A percentile compares a stretch with the other conserved stretches of the same genome.
phyloP scores from a whole-genome alignment of 2,113 vertebrate species.

The Anoura caudifer region DNA sequence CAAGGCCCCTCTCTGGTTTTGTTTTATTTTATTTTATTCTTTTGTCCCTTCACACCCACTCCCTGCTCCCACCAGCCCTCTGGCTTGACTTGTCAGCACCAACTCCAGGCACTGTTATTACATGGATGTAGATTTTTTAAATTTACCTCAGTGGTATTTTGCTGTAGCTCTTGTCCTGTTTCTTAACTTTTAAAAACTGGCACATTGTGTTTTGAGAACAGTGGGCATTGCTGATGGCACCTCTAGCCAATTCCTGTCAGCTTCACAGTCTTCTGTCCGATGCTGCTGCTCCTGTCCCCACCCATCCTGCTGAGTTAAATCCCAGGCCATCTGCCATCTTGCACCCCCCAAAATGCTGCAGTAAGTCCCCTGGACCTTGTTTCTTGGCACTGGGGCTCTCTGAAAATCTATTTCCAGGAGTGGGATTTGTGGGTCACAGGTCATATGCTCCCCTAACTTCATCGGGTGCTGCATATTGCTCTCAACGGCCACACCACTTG shows the following conservation, averaged over 20 bases:
- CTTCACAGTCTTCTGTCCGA: background rate
- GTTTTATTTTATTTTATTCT: background rate
- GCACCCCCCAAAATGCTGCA: background rate
- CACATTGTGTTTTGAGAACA: background rate
- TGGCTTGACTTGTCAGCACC: rapidly evolving
- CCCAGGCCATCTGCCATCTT: background rate
- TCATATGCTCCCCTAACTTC: background rate
- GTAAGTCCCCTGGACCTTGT: background rate
- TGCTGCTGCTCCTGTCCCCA: background rate
- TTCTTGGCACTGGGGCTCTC: background rate
- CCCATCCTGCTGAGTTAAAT: background rate
- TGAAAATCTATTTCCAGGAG: background rate
- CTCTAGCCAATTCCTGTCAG: background rate
- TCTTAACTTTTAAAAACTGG: background rate
- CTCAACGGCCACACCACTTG: background rate
- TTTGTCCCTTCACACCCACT: background rate
- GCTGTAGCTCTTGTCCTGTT: background rate
- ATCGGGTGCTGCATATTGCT: background rate
- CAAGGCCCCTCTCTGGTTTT: background rate
- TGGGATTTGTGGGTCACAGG: no score
- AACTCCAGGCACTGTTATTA: background rate
- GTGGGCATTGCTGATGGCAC: background rate
- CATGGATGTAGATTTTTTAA: background rate
- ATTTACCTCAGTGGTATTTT: background rate
- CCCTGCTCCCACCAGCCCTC: background rate